Base-by-base conservation (phyloP, 2,888 invertebrate species). In the Argyresthia albistria region DNA sequence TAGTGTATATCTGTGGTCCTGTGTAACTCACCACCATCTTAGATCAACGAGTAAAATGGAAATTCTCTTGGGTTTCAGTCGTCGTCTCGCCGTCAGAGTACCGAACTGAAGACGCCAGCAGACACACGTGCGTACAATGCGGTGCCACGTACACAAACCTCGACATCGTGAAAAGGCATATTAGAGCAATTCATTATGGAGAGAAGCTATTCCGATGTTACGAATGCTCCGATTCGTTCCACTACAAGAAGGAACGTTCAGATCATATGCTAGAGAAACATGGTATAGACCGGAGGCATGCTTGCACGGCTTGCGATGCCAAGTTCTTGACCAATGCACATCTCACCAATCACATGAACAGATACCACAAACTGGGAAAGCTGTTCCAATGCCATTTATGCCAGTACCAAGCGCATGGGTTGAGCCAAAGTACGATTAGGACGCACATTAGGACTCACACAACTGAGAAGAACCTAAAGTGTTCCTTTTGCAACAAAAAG, bases 401-500 rank as follows among this genome's bases (percentile, higher is more conserved):
- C 15, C 14, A 46, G 12, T 50, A 15, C 16, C 58, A 60, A 16
- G 14, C 45, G 15, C 15, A 46, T 10, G 10, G 14, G 1, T 6
- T 46, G 8, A 14, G 8, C 10, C 12, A 46, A 15, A 14, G 14
- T 8, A 15, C 12, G 25, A 25, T 25, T 25, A 25, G 6, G 6
- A 25, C 2, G 35, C 72, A 71, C 11, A 60, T 66, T 63, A 61
- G 61, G 6, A 64, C 64, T 1, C 60, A 66, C 58, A 53, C 61
- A 43, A 57, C 61, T 54, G 49, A 55, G 42, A 55, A 56, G 12
- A 51, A 54, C 46, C 60, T 57, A 35, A 58, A 60, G 16, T 75
- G 73, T 53, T 47, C 56, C 3, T 63, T 57, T 39, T 75, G 75
- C 56, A 60, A 62, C 11, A 72, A 75, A 54, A 59, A 58, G n/a